Percentiles rank a stretch among this genome's conserved stretches.
Conservation (phyloP, 2,113 vertebrate species). For the Mus pahari region DNA sequence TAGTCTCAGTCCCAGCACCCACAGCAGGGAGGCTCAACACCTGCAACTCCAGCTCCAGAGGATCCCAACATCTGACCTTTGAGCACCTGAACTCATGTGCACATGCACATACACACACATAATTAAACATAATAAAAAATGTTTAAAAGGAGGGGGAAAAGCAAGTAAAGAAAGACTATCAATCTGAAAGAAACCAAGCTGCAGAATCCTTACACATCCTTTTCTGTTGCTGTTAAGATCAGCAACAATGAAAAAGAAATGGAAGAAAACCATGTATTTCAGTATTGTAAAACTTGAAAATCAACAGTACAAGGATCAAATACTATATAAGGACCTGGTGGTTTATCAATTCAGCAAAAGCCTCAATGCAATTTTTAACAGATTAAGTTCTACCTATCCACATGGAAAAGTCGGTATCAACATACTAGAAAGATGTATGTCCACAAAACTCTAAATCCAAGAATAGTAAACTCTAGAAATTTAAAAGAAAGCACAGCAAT, state of each 20-base stretch:
- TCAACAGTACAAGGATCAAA: constrained; percentile 42
- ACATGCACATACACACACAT: not conserved
- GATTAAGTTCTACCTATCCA: not conserved
- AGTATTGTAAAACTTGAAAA: not conserved
- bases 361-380: not conserved
- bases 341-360: constrained; percentile 28
- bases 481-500: constrained; percentile 7
- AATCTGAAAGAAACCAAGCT: constrained; percentile 46
- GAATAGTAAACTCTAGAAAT: constrained; percentile 24
- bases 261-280: not conserved
- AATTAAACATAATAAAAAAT: not conserved
- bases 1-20: not conserved
- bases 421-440: not conserved
- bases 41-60: not conserved
- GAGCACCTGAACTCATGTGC: not conserved
- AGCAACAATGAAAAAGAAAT: constrained; percentile 1
- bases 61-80: not conserved
- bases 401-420: not conserved
- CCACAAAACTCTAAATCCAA: constrained; percentile 11
- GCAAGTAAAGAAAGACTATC: not conserved
- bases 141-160: not conserved
- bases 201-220: constrained; percentile 15
- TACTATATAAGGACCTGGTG: not conserved
- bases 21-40: not conserved
- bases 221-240: not conserved